Base-by-base conservation (phyloP, 2,797 vertebrate genomes). In the Lithobates sylvaticus region DNA sequence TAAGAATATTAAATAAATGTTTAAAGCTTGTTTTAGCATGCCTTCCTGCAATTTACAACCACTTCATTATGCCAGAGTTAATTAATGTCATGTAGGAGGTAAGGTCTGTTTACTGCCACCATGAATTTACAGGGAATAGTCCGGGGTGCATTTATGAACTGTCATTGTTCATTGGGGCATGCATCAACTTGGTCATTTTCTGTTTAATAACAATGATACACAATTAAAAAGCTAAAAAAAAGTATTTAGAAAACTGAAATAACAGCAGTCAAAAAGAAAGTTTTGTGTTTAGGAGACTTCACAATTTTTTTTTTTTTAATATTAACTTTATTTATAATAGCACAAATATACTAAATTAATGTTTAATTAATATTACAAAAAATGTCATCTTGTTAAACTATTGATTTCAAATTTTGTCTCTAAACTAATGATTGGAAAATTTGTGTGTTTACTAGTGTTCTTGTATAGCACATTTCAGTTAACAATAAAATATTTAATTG, bases 401-500 rank as follows among this genome's bases (percentile, higher is more conserved):
- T 69, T 61, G 32, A 26, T 76, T 32, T 23, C 18, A 44, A 73
- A 68, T 47, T 27, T 23, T 68, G 16, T 26, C 36, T 29, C 78
- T 21, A 78, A 67, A 77, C 42, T 39, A 68, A 79, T 83, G 36
- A 73, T 78, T 87, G 29, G 42, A 78, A 74, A 67, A 83, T 61
- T 73, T 61, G 39, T 18, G 26, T 26, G 36, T 26, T 77, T 64
- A 77, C 70, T 13, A 47, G 39, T 26, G 23, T n/a, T 69, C 21
- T 76, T 78, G 75, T 74, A 74, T 18, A 74, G 54, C 75, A 83
- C 39, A 83, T 83, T 78, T 72, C 70, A 78, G 21, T 86, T 81
- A 83, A 72, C 69, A 73, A 42, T 78, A 87, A 87, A 74, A 87
- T 77, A 87, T 83, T 83, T 87, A 83, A 87, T 83, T 87, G 81